phyloP scores from a whole-genome alignment of 2,888 invertebrate genomes.

The Heliconius cydno region DNA sequence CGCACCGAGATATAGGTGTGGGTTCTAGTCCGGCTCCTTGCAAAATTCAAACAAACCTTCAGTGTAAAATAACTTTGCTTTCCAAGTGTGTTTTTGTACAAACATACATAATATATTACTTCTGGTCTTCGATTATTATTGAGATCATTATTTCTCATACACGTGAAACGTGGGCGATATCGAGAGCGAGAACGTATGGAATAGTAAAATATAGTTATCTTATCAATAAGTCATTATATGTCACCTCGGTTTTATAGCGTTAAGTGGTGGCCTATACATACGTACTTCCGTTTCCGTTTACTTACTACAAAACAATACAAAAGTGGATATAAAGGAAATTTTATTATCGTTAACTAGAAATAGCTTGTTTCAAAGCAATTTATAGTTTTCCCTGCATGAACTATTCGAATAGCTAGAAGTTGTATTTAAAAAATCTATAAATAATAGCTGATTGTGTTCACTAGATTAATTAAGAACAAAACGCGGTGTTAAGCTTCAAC shows the following conservation, averaged over 20 bases:
- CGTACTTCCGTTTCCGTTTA: constrained; percentile 21
- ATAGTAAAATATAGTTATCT: constrained; percentile 14
- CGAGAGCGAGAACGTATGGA: not conserved
- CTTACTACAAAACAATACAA: constrained; percentile 12
- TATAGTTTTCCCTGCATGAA: constrained; percentile 10
- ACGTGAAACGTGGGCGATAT: not conserved
- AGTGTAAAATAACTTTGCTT: not conserved
- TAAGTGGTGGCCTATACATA: constrained; percentile 7
- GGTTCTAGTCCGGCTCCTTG: not conserved
- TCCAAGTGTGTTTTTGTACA: not conserved
- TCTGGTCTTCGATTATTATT: not conserved
- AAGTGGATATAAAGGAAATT: constrained; percentile 8
- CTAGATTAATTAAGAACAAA: not conserved
- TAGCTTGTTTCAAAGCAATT: constrained; percentile 11
- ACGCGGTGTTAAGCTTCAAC: not conserved
- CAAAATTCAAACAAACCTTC: not conserved
- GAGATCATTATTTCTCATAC: not conserved
- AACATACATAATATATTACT: not conserved
- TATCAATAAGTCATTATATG: constrained; percentile 16
- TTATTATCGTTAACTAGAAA: constrained; percentile 1
- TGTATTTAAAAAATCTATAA: not conserved
- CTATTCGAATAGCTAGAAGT: not conserved
- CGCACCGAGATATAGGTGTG: not conserved
- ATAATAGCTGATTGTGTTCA: not conserved
- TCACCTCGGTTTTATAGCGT: constrained; percentile 28